Evolutionary conservation across 1,140 invertebrate genomes (phyloP), one percentile per base, ranked within the genome.

Genomic region (Helicoverpa zea): DNA sequence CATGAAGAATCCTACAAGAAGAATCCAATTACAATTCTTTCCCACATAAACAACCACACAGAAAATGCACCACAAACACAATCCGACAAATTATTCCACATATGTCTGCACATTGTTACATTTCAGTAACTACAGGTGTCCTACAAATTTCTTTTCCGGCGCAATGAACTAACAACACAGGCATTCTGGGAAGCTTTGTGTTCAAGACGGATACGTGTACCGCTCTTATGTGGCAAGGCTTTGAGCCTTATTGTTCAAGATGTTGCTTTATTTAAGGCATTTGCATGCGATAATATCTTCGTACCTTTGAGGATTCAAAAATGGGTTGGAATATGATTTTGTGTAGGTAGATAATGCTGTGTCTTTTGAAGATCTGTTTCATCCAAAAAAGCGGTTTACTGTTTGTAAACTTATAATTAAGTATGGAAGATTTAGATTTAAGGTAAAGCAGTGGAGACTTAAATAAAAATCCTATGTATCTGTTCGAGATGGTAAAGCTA

Each of bases 171-270:
- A 64, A 70, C 64, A 70, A 79, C 54, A 80, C 18, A 61, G 47
- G 70, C 23, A 61, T 63, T 79, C 61, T 61, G 30, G 18, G 64
- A 80, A 64, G 79, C 79, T 73, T 80, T 80, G 68, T 73, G 79
- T 11, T 74, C 30, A 58, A 74, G 72, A 64, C 68, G 56, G 70
- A 73, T 80, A 80, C 66, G 29, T 80, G 68, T 70, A 70, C 68
- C 18, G 52, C 66, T 52, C 47, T 54, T 29, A 54, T 52, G 47
- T 52, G n/a, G 49, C 47, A 72, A 52, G 23, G 52, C 49, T 52
- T 51, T 72, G 49, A 72, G 49, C 30, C 47, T 56, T 80, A 80
- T 80, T 80, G 70, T 80, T 74, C 35, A 70, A 35, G 59, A 74
- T 61, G 74, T 63, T 74, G 64, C 64, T 68, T 68, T 68, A 68